Base-by-base conservation (phyloP, 2,113 vertebrate genomes). In the Axis porcinus region DNA sequence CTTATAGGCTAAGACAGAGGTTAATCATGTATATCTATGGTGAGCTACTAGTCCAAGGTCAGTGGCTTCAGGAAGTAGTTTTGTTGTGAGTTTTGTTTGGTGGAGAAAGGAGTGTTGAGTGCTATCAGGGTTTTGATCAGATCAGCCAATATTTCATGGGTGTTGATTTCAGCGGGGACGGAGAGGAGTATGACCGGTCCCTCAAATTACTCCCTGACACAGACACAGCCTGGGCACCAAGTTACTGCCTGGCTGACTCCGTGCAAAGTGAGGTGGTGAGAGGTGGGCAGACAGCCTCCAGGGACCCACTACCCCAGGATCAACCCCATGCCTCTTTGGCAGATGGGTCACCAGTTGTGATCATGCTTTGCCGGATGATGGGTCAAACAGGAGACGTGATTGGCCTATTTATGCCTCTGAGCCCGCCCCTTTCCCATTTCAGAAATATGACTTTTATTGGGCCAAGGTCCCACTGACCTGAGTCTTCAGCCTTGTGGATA, bases 321-420 rank as follows among this genome's bases (percentile, higher is more conserved):
- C 15, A 17, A 58, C 1, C n/a, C 36, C 14, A 9, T 2, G 2
- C 70, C 21, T 67, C 90, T 40, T 64, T 21, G 30, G 47, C 36
- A 76, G 55, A 19, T 47, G 55, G 43, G 47, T 79, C 58, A 45
- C 86, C 6, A 45, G 30, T 3, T 28, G 52, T 14, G n/a, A 54
- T 74, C 67, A 74, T 1, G 12, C 33, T 87, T 47, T 7, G 47
- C 0, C 0, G 5, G 43, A 81, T 1, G 0, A 17, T 14, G 50
- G 33, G 27, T 27, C 74, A 64, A 17, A 7, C 62, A 16, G 55
- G 54, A 64, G 54, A 45, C 0, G 5, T 11, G 58, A 58, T 14
- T 36, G 9, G 43, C 43, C 50, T 45, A 10, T 40, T 50, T 58
- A 28, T 33, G 60, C 33, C 30, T 84, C 43, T 36, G 57, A 86